Percentiles rank a stretch among this genome's conserved stretches.
Evolutionary conservation across 2,113 vertebrate genomes (phyloP).

Genomic region (Upupa epops): DNA sequence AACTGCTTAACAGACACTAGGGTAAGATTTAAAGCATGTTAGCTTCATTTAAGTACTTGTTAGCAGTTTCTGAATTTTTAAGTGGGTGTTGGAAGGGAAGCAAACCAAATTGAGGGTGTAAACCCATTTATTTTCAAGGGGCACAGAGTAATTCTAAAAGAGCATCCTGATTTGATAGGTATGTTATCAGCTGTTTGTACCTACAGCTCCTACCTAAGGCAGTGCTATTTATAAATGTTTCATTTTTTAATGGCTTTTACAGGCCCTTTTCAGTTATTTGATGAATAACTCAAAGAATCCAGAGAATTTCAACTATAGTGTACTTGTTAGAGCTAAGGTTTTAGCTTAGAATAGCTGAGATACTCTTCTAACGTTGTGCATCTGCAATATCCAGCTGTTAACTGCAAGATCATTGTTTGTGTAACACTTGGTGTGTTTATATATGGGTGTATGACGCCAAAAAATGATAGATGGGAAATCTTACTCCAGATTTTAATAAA

Average conservation of each 20-base stretch:
- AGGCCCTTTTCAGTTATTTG: neutral
- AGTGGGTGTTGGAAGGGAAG: neutral
- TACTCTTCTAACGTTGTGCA: neutral
- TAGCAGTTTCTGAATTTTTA: neutral
- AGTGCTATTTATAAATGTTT: neutral
- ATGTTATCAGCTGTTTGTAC: neutral
- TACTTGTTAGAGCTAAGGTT: neutral
- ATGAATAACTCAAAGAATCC: neutral
- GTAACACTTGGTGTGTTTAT: neutral
- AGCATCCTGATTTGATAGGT: neutral
- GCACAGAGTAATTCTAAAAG: neutral
- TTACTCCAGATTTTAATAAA: neutral
- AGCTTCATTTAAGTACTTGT: neutral
- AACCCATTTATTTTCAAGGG: neutral
- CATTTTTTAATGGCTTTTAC: neutral
- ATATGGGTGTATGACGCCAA: neutral
- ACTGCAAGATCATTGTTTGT: neutral
- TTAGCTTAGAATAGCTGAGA: neutral
- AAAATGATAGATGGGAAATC: neutral
- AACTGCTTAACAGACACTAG: neutral
- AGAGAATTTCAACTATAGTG: neutral
- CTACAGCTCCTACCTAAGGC: neutral
- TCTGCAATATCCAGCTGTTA: neutral
- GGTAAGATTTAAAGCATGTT: neutral
- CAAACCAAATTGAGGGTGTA: neutral